Evolutionary conservation across 2,888 invertebrate genomes (phyloP), one percentile per base, ranked within the genome.

Genomic region (Creontiades dilutus): DNA sequence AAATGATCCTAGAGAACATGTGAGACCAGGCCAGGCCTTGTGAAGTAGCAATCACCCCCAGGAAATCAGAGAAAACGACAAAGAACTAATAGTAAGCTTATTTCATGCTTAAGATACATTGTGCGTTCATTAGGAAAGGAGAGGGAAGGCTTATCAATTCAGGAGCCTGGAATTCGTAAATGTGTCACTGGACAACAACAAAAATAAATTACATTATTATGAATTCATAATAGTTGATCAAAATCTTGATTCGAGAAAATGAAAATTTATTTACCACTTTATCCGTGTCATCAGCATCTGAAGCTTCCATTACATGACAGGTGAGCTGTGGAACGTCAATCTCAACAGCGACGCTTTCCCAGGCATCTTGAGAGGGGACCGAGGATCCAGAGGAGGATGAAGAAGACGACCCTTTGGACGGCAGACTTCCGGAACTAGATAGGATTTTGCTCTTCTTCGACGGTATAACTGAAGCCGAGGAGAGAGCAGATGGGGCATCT

Each of bases 251-350:
- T 37, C 37, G 37, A 37, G 37, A 37, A 37, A 37, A 37, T 37
- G 37, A 37, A 37, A 37, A 37, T 37, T 7, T 37, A 37, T n/a
- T 92, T 91, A 96, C 95, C 93, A 97, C 94, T 94, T 97, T 95
- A 93, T 97, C 97, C 88, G 95, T 96, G 93, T 98, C 97, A 91
- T 96, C 96, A 89, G 95, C 95, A 91, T 97, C 97, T 91, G 96
- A 94, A 4, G 97, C 96, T 91, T 96, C 95, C 81, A 96, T 94
- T 4, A 98, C 95, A 93, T 95, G 95, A 27, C 96, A 95, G 16
- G 97, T 95, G 23, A 98, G 94, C 90, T 97, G 97, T 9, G 95
- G 95, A 14, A 97, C 95, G 91, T 98, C 98, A 91, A 96, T 96
- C 90, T 98, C 98, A 19, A 96, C 93, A 0, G 97, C 97, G 75